Evolutionary conservation across 1,140 invertebrate species (phyloP), one percentile per base, ranked within the genome.

Genomic region (Goniozus legneri): DNA sequence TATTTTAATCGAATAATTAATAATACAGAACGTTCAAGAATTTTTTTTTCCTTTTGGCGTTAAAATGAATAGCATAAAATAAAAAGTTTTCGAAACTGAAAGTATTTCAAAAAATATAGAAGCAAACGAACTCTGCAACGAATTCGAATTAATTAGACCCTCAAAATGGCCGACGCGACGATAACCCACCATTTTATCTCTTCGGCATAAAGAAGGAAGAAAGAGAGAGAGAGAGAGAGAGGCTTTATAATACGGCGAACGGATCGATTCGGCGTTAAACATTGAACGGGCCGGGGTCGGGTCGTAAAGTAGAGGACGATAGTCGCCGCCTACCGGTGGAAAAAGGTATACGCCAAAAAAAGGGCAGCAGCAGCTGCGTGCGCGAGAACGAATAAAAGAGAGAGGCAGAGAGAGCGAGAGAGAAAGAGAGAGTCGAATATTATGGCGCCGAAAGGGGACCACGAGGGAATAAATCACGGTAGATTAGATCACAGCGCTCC

Each of bases 401-500:
- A n/a, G n/a, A n/a, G n/a, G n/a, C n/a, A n/a, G n/a, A n/a, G n/a
- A n/a, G n/a, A n/a, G 3, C 4, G 12, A 40, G 12, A 34, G 21
- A 36, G 8, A 24, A 10, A 22, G 12, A 44, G n/a, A n/a, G n/a
- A n/a, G n/a, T n/a, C 12, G 13, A 15, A 35, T 15, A 36, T 16
- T 16, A 64, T 67, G 63, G 64, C 64, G 64, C 63, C 64, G 62
- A 67, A 67, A 67, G 54, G 49, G 41, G 54, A 51, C 56, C 50
- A 51, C n/a, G 47, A 54, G 60, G 54, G 54, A 58, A 65, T 65
- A 67, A 65, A 67, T 65, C 60, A 58, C 52, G 48, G 24, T 45
- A 65, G 62, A 65, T 67, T 63, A 62, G 62, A 67, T 67, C 64
- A 45, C 54, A 48, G 44, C 35, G 20, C 36, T 15, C 8, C n/a